Base-by-base conservation (phyloP, 2,113 vertebrate genomes). In the Bombycilla garrulus region DNA sequence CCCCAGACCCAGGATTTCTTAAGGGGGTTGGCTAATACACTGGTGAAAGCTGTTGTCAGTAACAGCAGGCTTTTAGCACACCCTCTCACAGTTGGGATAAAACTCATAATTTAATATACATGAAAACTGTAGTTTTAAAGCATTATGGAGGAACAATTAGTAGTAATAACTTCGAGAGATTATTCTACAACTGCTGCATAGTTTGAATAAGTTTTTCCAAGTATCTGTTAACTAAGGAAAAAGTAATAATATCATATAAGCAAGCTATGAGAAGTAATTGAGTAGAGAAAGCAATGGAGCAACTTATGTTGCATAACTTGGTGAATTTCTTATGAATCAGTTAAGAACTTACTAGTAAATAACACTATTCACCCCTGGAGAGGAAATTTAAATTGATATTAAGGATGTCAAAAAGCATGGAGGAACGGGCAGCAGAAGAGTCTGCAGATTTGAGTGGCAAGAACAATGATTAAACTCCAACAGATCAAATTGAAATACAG, bases 381-480 rank as follows among this genome's bases (percentile, higher is more conserved):
- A 67, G 15, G 66, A 66, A 78, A 66, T 69, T 40, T 45, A 73
- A 73, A 62, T 61, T 61, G 19, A 24, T 72, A 23, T 19, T 76
- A 69, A 56, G 53, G 79, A 26, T 92, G 36, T 69, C 62, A 69
- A 64, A 78, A 92, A 61, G 66, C 29, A 19, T 28, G 38, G 80
- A 82, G 50, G 31, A 88, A 64, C 10, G 15, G 54, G 50, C 67
- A 93, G 25, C 31, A 73, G 36, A 69, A 53, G 50, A 72, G 24
- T 47, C 80, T 62, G 65, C 36, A 81, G 60, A 54, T 72, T 12
- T 90, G 85, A 93, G 76, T 92, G 92, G 79, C 79, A 83, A 93
- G 88, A 95, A 67, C 71, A 80, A 42, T 35, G 62, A 73, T 90
- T 92, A 73, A 93, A 85, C 65, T 87, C 65, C 91, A 67, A 71